Conservation (phyloP, 2,888 invertebrate genomes). For the Tetranychus piercei region DNA sequence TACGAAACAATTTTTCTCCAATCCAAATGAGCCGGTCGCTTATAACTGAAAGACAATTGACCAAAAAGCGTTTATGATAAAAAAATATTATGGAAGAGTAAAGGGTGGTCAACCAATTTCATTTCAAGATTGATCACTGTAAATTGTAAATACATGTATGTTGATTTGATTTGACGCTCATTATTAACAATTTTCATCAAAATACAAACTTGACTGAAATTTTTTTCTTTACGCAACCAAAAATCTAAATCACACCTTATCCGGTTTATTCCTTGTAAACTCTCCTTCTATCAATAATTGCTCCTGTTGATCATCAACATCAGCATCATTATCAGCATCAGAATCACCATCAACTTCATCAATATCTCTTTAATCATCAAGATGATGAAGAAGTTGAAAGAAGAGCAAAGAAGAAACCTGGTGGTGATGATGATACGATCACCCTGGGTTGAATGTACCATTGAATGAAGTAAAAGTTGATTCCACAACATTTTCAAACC, state of each 20-base stretch:
- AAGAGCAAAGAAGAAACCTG: neutral
- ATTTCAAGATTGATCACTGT: neutral
- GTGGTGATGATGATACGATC: neutral
- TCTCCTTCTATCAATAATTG: neutral
- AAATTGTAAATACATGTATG: neutral
- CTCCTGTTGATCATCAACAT: neutral
- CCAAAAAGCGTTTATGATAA: neutral
- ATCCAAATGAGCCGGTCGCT: neutral
- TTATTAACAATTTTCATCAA: neutral
- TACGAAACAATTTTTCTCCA: no score
- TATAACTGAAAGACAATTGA: neutral
- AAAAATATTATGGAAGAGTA: neutral
- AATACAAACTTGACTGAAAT: neutral
- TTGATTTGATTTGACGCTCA: neutral
- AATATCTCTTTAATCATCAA: neutral
- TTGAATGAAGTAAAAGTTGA: neutral
- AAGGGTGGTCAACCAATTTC: neutral
- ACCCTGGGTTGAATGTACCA: neutral
- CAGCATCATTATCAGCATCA: neutral
- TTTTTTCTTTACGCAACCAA: neutral
- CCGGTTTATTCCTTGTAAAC: neutral
- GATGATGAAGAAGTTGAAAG: neutral
- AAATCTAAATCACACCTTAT: neutral
- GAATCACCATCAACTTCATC: neutral
- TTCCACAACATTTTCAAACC: neutral